These are phyloP conservation scores for Scaptodrosophila lebanonensis DNA, from an alignment of 1,140 invertebrate species.

Conservation along the genomic window DNA sequence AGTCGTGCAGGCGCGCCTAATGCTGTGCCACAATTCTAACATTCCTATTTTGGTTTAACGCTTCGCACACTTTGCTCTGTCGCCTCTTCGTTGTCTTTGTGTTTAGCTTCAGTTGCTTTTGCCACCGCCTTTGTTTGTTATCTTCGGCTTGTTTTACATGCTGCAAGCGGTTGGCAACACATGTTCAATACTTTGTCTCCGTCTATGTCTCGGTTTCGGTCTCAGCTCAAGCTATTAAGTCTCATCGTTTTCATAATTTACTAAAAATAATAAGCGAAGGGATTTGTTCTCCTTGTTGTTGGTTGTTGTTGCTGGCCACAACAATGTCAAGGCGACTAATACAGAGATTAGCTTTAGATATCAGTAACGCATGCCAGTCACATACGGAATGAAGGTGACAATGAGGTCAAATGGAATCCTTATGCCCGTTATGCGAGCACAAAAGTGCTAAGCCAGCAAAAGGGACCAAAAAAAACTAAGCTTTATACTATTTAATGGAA, in stretches of 20 bases:
- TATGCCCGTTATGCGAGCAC: too few species aligned
- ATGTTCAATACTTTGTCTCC: constrained; percentile 18
- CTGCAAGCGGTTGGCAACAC: constrained; percentile 26
- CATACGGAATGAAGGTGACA: constrained; percentile 16
- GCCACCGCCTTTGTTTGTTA: constrained; percentile 38
- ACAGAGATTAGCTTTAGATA: constrained; percentile 26
- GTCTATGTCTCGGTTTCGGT: neutral
- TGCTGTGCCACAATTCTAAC: constrained; percentile 44
- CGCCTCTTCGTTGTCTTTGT: neutral
- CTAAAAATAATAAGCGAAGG: constrained; percentile 49
- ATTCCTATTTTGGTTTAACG: constrained; percentile 54
- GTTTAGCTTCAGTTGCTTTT: too few species aligned
- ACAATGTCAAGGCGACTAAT: constrained; percentile 32
- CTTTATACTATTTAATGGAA: neutral
- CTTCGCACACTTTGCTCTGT: constrained; percentile 9
- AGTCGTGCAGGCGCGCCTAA: constrained; percentile 24
- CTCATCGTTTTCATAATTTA: constrained; percentile 57
- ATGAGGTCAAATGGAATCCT: constrained; percentile 31
- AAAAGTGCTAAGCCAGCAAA: neutral
- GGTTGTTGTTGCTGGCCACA: neutral
- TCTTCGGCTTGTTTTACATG: constrained; percentile 12
- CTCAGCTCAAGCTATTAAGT: constrained; percentile 33
- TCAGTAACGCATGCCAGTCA: constrained; percentile 14
- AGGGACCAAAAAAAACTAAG: neutral
- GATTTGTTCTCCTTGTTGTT: constrained; percentile 28